phyloP scores from a whole-genome alignment of 2,113 vertebrate genomes.

The Brachirus orientalis region DNA sequence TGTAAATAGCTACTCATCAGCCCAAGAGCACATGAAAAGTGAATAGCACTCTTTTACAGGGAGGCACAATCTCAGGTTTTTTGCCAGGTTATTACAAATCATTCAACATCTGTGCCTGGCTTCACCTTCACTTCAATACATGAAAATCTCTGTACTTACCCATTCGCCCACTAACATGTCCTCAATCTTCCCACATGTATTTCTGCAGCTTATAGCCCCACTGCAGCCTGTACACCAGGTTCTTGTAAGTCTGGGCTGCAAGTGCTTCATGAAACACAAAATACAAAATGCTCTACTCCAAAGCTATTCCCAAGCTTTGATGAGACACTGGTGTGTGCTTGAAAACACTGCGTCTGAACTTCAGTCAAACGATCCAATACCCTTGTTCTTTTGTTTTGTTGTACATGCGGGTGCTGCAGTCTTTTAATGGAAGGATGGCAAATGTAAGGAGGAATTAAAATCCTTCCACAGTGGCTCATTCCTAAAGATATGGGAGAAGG shows the following conservation, averaged over 20 bases:
- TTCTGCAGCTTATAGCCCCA: neutral
- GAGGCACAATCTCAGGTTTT: slow-evolving; percentile 65
- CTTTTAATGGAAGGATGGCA: neutral
- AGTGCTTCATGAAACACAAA: slow-evolving; percentile 2
- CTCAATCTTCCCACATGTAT: slow-evolving; percentile 2
- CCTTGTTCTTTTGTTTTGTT: slow-evolving; percentile 42
- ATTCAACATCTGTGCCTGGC: slow-evolving; percentile 71
- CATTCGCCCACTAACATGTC: slow-evolving; percentile 40
- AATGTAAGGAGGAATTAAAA: slow-evolving; percentile 33
- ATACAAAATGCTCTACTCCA: slow-evolving; percentile 42
- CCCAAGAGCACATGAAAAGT: slow-evolving; percentile 42
- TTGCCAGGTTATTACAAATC: slow-evolving; percentile 69
- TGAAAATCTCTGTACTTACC: slow-evolving; percentile 41
- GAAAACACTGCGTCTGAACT: slow-evolving; percentile 9
- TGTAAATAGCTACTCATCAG: slow-evolving; percentile 55
- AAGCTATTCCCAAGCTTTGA: slow-evolving; percentile 39
- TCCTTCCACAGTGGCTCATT: slow-evolving; percentile 8
- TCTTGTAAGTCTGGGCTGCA: slow-evolving; percentile 11
- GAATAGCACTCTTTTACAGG: slow-evolving; percentile 62
- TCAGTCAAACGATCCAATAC: slow-evolving; percentile 2
- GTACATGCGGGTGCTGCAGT: slow-evolving; percentile 3
- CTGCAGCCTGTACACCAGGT: too few species aligned
- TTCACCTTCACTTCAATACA: slow-evolving; percentile 37
- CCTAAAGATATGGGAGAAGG: slow-evolving; percentile 10
- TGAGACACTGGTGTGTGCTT: neutral